These are phyloP conservation scores for Nephotettix cincticeps DNA, from an alignment of 1,140 invertebrate genomes.

Conservation along the genomic window DNA sequence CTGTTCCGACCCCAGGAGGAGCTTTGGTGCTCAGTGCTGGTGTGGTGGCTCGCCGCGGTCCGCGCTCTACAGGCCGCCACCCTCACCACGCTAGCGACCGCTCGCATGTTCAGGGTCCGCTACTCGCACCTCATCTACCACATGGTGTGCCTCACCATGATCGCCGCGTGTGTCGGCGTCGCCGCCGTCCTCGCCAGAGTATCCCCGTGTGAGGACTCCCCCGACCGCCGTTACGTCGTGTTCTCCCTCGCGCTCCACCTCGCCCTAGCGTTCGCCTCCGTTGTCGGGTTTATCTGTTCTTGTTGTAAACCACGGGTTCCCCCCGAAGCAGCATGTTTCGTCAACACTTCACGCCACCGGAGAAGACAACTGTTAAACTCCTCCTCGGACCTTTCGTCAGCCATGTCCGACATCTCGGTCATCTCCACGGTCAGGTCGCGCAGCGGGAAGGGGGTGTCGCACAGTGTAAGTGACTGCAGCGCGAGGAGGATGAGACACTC, in stretches of 20 bases:
- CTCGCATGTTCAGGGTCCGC: constrained; percentile 52
- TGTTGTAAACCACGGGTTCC: constrained; percentile 19
- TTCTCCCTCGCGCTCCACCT: constrained; percentile 53
- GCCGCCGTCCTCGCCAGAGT: constrained; percentile 49
- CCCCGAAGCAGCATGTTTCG: constrained; percentile 3
- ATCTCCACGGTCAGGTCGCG: constrained; percentile 32
- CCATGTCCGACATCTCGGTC: constrained; percentile 38
- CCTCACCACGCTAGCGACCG: constrained; percentile 53
- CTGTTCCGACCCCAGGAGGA: constrained; percentile 51
- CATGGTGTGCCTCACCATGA: constrained; percentile 52
- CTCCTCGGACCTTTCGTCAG: constrained; percentile 37
- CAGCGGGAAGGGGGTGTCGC: constrained; percentile 28
- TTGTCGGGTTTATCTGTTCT: constrained; percentile 42
- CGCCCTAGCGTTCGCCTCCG: constrained; percentile 46
- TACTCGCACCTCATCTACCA: constrained; percentile 56
- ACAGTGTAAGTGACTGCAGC: constrained; percentile 36
- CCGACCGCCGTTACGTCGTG: constrained; percentile 48
- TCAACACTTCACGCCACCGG: not conserved
- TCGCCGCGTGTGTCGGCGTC: constrained; percentile 52
- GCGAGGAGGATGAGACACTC: constrained; percentile 26
- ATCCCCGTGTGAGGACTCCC: constrained; percentile 39
- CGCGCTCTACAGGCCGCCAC: constrained; percentile 56
- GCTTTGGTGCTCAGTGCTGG: constrained; percentile 50
- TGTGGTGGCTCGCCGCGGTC: constrained; percentile 53
- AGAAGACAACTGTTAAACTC: constrained; percentile 33